phyloP scores from a whole-genome alignment of 2,113 vertebrate species.

The Columbina picui region DNA sequence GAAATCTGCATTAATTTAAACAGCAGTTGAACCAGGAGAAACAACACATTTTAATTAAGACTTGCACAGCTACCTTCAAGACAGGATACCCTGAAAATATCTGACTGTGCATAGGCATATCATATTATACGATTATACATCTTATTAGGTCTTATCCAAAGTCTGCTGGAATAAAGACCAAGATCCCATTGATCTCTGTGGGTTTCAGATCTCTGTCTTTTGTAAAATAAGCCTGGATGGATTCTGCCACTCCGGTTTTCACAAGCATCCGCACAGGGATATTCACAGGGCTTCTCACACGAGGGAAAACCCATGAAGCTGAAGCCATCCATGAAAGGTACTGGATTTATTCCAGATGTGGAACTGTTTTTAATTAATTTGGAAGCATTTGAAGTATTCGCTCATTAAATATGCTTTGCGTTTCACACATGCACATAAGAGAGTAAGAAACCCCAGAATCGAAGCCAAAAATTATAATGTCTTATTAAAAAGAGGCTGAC shows the following conservation, averaged over 20 bases:
- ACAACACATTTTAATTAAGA: not conserved
- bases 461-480: conserved; percentile 14
- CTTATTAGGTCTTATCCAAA: not conserved
- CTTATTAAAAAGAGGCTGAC: not conserved
- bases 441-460: not conserved
- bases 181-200: not conserved
- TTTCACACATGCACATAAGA: conserved; percentile 15
- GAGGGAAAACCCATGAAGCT: conserved; percentile 2
- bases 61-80: not conserved
- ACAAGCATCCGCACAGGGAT: not conserved
- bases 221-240: not conserved
- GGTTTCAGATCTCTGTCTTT: not conserved
- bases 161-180: not conserved
- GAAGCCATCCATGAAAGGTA: conserved; percentile 54
- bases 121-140: not conserved
- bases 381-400: conserved; percentile 52
- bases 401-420: conserved; percentile 50
- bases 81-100: not conserved
- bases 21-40: not conserved
- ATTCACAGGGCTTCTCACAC: conserved; percentile 9
- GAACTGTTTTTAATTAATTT: conserved; percentile 59
- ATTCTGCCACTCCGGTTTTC: not conserved
- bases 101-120: fast-evolving
- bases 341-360: conserved; percentile 64
- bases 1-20: not conserved